Percentiles rank a stretch among this genome's conserved stretches.
Conservation (phyloP, 2,797 vertebrate species). For the Cetoscarus ocellatus region DNA sequence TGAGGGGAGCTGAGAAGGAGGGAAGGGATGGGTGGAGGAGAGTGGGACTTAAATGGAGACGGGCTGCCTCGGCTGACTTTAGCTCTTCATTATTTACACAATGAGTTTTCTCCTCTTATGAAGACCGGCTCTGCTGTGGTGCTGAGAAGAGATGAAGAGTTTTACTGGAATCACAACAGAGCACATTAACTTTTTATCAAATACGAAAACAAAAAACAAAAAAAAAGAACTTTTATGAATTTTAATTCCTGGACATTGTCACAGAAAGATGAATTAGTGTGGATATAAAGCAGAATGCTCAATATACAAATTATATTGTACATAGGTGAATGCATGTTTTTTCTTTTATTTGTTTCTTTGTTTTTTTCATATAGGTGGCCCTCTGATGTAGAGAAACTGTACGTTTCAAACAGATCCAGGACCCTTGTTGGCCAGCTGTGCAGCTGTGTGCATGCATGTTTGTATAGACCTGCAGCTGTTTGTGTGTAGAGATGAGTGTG, state of each 20-base stretch:
- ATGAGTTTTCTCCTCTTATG: slow-evolving; percentile 38
- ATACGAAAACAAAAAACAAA: slow-evolving; percentile 47
- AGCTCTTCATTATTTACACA: slow-evolving; percentile 59
- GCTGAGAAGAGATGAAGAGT: slow-evolving; percentile 43
- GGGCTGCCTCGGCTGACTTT: slow-evolving; percentile 30
- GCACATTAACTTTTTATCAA: slow-evolving; percentile 73
- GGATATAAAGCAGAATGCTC: slow-evolving; percentile 52
- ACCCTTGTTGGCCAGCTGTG: slow-evolving; percentile 50
- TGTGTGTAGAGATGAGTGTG: slow-evolving; percentile 37
- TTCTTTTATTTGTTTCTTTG: too few species aligned
- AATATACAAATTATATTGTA: slow-evolving; percentile 76
- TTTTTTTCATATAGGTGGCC: slow-evolving; percentile 40
- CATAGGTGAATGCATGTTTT: slow-evolving; percentile 77
- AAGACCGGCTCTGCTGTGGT: slow-evolving; percentile 65
- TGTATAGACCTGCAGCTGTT: slow-evolving; percentile 49
- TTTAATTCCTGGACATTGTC: slow-evolving; percentile 71
- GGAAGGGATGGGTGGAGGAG: background rate
- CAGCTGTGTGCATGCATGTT: slow-evolving; percentile 57
- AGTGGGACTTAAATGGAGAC: slow-evolving; percentile 57
- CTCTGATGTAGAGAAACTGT: slow-evolving; percentile 54
- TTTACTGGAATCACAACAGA: slow-evolving; percentile 62
- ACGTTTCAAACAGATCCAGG: slow-evolving; percentile 49
- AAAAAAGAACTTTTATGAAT: slow-evolving; percentile 55
- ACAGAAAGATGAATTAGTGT: slow-evolving; percentile 48
- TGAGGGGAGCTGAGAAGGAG: slow-evolving; percentile 4